Conservation (phyloP, 2,888 invertebrate genomes). For the Aquatica leii region DNA sequence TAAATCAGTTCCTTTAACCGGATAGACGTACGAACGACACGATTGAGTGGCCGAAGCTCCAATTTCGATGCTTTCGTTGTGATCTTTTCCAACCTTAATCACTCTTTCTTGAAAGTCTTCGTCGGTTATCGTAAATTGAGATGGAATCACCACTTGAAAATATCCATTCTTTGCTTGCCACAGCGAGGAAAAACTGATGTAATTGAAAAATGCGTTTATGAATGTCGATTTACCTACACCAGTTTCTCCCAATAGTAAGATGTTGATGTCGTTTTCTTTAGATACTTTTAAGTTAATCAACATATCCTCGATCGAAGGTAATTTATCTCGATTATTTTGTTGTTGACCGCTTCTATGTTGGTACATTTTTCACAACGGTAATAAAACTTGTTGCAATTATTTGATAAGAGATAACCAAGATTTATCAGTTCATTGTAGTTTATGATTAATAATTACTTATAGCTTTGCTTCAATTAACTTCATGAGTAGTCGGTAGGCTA, state of each 20-base stretch:
- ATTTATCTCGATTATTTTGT: no score
- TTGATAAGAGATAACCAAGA: no score
- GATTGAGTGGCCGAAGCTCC: constrained; percentile 41
- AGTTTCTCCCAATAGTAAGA: constrained; percentile 54
- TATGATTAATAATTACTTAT: no score
- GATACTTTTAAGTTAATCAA: neutral
- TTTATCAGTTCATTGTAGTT: no score
- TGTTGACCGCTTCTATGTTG: no score
- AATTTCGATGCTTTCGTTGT: constrained; percentile 40
- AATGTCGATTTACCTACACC: constrained; percentile 58
- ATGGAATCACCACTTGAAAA: constrained; percentile 49
- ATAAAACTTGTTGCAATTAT: no score
- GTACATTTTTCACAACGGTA: no score
- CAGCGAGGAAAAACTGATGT: constrained; percentile 46
- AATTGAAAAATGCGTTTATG: constrained; percentile 55
- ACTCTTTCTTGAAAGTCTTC: constrained; percentile 41
- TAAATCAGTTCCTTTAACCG: constrained; percentile 27
- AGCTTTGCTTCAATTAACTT: no score
- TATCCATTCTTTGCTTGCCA: constrained; percentile 43
- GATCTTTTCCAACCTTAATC: constrained; percentile 43
- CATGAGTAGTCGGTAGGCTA: no score
- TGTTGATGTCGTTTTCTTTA: constrained; percentile 48
- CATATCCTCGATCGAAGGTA: neutral
- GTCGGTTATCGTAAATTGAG: constrained; percentile 46
- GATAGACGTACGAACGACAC: constrained; percentile 73